Conservation (phyloP, 1,140 invertebrate genomes). For the Bombus haemorrhoidalis region DNA sequence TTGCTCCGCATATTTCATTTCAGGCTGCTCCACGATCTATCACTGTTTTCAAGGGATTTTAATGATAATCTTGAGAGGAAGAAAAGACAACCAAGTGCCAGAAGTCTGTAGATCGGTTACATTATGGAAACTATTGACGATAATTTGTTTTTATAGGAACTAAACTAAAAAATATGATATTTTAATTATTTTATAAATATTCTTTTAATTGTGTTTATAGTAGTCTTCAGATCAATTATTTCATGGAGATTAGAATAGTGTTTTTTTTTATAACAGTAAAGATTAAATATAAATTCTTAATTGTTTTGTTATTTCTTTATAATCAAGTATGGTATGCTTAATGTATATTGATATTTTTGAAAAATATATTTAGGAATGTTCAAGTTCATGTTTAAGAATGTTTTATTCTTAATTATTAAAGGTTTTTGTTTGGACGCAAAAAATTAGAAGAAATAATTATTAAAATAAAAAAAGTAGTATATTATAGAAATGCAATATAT, state of each 20-base stretch:
- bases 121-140: not conserved
- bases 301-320: not conserved
- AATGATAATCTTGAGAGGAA: not conserved
- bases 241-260: not conserved
- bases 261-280: not conserved
- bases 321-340: not conserved
- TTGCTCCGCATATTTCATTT: slow-evolving; percentile 69
- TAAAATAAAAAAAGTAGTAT: not conserved
- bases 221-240: not conserved
- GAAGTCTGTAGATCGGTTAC: not conserved
- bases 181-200: not conserved
- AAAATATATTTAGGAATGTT: not conserved
- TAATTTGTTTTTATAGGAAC: not conserved
- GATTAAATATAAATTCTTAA: not conserved
- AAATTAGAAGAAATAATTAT: not conserved
- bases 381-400: not conserved
- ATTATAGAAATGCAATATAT: not conserved
- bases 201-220: no score
- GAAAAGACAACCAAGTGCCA: not conserved
- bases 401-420: not conserved
- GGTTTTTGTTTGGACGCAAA: not conserved
- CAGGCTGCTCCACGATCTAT: not conserved
- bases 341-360: not conserved
- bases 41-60: slow-evolving; percentile 23
- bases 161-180: not conserved